These are phyloP conservation scores for Stictocephala bisonia DNA, from an alignment of 2,888 invertebrate species.

Conservation along the genomic window DNA sequence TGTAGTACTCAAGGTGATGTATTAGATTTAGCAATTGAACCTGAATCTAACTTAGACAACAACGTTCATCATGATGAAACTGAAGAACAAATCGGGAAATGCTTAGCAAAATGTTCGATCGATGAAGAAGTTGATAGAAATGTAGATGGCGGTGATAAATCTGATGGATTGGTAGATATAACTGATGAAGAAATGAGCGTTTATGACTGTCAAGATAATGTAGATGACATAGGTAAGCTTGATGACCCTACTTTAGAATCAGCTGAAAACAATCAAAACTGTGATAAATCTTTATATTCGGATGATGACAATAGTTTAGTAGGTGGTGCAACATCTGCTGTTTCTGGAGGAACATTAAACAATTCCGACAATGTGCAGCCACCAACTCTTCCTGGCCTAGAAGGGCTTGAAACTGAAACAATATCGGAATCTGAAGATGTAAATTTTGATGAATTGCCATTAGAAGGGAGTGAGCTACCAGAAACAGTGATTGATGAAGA, in stretches of 20 bases:
- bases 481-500: conserved; percentile 45
- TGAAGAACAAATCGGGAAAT: conserved; percentile 50
- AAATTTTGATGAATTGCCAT: conserved; percentile 71
- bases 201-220: conserved; percentile 51
- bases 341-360: conserved; percentile 53
- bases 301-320: conserved; percentile 56
- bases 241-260: conserved; percentile 24
- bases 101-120: conserved; percentile 47
- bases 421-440: conserved; percentile 80
- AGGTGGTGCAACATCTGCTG: conserved; percentile 56
- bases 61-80: conserved; percentile 46
- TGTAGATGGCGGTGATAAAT: conserved; percentile 52
- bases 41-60: conserved; percentile 48
- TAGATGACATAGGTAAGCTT: conserved; percentile 43
- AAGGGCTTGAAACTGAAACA: conserved; percentile 78
- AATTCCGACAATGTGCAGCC: conserved; percentile 48
- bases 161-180: conserved; percentile 55
- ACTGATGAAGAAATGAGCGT: conserved; percentile 57
- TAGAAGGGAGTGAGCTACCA: conserved; percentile 58
- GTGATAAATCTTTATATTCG: conserved; percentile 44
- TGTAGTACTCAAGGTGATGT: conserved; percentile 53
- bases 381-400: conserved; percentile 64
- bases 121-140: conserved; percentile 54
- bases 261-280: conserved; percentile 62
- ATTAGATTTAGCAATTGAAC: conserved; percentile 54